A percentile compares a stretch with the other conserved stretches of the same genome.
Conservation (phyloP, 2,113 vertebrate species). For the Heteronetta atricapilla region DNA sequence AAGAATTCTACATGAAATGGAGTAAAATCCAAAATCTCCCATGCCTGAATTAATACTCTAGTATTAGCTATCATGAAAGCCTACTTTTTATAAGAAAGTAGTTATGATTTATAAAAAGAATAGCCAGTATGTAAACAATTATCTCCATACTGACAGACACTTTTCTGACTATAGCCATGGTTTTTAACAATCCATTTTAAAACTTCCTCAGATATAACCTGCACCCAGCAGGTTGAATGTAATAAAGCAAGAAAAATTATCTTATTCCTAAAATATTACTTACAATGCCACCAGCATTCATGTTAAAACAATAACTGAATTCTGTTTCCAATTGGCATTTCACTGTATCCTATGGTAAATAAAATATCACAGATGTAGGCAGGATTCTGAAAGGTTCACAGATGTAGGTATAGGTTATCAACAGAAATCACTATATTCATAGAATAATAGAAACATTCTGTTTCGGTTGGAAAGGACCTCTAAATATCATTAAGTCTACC, state of each 20-base stretch:
- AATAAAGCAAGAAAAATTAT: neutral
- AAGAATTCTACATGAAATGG: neutral
- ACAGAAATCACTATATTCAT: neutral
- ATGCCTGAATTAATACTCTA: neutral
- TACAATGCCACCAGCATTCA: neutral
- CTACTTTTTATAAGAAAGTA: neutral
- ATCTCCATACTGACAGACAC: neutral
- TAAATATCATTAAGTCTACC: no score
- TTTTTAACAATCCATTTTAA: neutral
- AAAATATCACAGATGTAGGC: neutral
- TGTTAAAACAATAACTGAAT: neutral
- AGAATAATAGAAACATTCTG: neutral
- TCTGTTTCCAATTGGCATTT: neutral
- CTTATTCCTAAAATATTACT: slow-evolving; percentile 6
- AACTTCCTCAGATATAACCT: neutral
- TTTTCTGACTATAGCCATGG: neutral
- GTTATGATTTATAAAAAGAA: neutral
- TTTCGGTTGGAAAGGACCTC: neutral
- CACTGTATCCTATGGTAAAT: neutral
- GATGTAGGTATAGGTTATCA: neutral
- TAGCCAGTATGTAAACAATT: neutral
- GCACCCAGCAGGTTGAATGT: neutral
- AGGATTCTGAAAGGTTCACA: neutral
- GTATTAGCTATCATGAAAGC: neutral
- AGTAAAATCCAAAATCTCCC: neutral